These are phyloP conservation scores for Platysternon megacephalum DNA, from an alignment of 2,113 vertebrate species.

Conservation along the genomic window DNA sequence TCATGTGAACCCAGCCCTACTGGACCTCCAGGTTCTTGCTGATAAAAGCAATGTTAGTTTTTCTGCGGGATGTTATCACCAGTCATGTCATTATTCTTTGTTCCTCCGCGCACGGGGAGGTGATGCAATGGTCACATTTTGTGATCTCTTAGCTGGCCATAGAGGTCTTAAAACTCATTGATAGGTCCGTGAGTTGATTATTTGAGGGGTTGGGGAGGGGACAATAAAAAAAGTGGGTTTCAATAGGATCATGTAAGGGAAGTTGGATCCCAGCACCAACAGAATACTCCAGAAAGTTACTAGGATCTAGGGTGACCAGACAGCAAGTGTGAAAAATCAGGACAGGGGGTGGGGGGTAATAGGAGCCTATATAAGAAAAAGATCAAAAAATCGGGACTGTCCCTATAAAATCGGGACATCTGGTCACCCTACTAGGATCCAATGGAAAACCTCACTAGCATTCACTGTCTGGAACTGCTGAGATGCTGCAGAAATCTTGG, in stretches of 20 bases:
- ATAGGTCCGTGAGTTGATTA: no score
- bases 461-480: fast-evolving
- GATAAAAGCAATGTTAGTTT: neutral
- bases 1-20: neutral
- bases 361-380: no score
- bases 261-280: neutral
- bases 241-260: no score
- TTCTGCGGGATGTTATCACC: neutral
- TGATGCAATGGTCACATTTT: fast-evolving
- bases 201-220: no score
- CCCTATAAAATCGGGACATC: no score
- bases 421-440: no score
- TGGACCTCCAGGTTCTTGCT: neutral
- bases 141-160: neutral
- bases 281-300: neutral
- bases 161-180: neutral
- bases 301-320: no score
- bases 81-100: neutral
- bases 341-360: no score
- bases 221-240: no score
- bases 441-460: neutral
- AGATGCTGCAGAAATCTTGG: fast-evolving
- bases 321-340: no score
- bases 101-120: fast-evolving
- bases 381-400: no score